Evolutionary conservation across 2,797 vertebrate genomes (phyloP), one percentile per base, ranked within the genome.

Genomic region (Philypnodon macrostomus): DNA sequence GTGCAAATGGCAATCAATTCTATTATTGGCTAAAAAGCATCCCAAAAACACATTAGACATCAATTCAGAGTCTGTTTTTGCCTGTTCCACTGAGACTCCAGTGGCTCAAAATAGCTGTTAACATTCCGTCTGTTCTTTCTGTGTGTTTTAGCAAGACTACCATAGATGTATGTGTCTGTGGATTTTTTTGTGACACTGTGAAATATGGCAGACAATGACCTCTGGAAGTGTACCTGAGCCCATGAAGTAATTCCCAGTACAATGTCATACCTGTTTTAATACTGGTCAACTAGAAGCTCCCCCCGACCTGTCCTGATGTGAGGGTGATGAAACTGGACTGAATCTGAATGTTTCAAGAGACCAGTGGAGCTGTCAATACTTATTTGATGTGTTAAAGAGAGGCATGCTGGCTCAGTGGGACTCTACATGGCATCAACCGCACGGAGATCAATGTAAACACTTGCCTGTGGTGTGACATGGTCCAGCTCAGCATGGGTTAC

Each of bases 401-500:
- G 50, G 61, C 29, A 37, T 10, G 62, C 49, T 49, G 63, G 62
- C 62, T 76, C 47, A 4, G 62, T 60, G 67, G 29, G 62, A 67
- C 62, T 63, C 65, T 16, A 55, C 62, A 47, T 1, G 63, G 58
- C 53, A 51, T 72, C 63, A 58, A 29, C 63, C 67, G 54, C 59
- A 47, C 58, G 45, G 53, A 39, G 73, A 85, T 88, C 83, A 80
- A 80, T 86, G 83, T 77, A 85, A 85, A 70, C 59, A 61, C 78
- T 46, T 74, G 57, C 58, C 26, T 27, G 10, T 4, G 33, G 65
- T 72, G 52, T 66, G 67, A 68, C 71, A 44, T 48, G 60, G 65
- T 60, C 57, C 61, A 26, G 35, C 67, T 24, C 57, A 52, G 56
- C 40, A 29, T 34, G 72, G 41, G 48, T 11, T 24, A 12, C n/a